Conservation (phyloP, 2,888 invertebrate genomes). For the Trichogramma evanescens region DNA sequence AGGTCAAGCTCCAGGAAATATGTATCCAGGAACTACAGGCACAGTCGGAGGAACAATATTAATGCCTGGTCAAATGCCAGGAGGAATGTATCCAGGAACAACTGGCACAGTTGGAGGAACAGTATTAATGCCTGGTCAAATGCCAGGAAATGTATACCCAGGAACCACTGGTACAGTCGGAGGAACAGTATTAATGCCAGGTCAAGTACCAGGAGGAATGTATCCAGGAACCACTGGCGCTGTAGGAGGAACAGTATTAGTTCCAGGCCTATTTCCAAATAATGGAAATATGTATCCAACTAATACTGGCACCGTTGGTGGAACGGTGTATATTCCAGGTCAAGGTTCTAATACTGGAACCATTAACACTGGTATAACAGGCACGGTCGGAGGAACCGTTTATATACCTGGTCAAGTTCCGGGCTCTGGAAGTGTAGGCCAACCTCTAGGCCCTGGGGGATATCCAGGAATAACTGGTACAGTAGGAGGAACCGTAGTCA, state of each 20-base stretch:
- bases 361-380: background rate
- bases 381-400: conserved; percentile 3
- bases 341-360: conserved; percentile 3
- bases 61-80: conserved; percentile 1
- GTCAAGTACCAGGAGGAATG: background rate
- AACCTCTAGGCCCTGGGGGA: background rate
- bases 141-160: background rate
- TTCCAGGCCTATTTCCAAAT: background rate
- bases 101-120: conserved; percentile 8
- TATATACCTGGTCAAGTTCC: background rate
- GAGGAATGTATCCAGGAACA: conserved; percentile 13
- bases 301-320: background rate
- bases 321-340: background rate
- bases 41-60: too few species aligned
- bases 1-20: background rate
- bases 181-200: background rate
- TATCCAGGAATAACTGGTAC: conserved; percentile 11
- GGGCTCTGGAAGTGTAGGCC: conserved; percentile 3
- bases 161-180: conserved; percentile 3
- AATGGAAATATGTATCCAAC: background rate
- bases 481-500: background rate
- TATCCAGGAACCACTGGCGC: background rate
- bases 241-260: background rate
- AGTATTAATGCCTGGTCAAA: conserved; percentile 5
- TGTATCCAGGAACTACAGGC: too few species aligned